Percentiles rank a stretch among this genome's conserved stretches.
phyloP scores from a whole-genome alignment of 2,113 vertebrate species.

The Harpagus bidentatus region DNA sequence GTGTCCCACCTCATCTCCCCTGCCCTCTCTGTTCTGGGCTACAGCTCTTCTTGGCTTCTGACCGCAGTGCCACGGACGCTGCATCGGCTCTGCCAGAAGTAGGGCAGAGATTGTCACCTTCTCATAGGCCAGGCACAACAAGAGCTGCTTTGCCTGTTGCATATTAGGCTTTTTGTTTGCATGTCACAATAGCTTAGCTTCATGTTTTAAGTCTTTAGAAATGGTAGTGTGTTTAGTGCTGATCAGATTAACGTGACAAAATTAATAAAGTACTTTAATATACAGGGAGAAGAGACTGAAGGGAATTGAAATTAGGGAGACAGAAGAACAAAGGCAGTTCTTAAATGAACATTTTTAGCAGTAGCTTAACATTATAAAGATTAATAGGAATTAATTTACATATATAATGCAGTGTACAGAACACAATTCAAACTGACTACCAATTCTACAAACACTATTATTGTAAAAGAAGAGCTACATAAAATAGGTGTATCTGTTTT shows the following conservation, averaged over 20 bases:
- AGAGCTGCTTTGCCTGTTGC: conserved; percentile 5
- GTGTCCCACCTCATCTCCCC: background rate
- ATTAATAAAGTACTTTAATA: conserved; percentile 65
- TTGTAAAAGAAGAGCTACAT: background rate
- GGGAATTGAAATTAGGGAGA: conserved; percentile 63
- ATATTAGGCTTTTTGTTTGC: background rate
- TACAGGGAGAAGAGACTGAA: conserved; percentile 38
- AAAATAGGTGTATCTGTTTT: background rate
- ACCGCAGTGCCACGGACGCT: background rate
- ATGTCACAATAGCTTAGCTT: background rate
- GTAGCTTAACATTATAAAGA: conserved; percentile 64
- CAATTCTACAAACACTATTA: background rate
- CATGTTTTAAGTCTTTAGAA: background rate
- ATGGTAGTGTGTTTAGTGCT: conserved; percentile 1
- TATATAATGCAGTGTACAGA: conserved; percentile 48
- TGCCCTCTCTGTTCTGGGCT: background rate
- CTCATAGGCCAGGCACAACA: background rate
- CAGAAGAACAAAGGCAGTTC: conserved; percentile 56
- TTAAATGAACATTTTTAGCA: conserved; percentile 66
- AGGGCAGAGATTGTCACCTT: background rate
- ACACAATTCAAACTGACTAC: conserved; percentile 34
- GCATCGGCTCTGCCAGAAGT: background rate
- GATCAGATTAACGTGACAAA: conserved; percentile 67
- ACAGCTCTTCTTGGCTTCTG: background rate
- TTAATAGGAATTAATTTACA: conserved; percentile 71